Conservation (phyloP, 1,140 invertebrate species). For the Heliconius congener region DNA sequence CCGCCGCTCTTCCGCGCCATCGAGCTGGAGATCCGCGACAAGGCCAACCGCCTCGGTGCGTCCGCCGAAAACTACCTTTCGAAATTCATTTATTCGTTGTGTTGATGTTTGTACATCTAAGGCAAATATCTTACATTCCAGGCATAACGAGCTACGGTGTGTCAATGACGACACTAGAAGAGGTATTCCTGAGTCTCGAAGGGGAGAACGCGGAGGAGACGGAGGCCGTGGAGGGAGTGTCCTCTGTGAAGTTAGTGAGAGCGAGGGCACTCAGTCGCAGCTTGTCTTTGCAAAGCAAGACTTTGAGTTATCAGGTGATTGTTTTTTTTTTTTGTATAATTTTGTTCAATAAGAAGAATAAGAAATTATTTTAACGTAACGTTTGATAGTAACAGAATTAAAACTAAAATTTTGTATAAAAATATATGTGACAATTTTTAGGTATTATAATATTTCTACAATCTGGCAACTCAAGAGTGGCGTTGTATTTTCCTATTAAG, state of each 20-base stretch:
- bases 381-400: no score
- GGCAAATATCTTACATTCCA: constrained; percentile 31
- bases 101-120: no score
- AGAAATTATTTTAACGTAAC: no score
- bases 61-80: no score
- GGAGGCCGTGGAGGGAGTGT: constrained; percentile 86
- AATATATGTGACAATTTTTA: no score
- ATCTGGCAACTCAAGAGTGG: no score
- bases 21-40: constrained; percentile 87
- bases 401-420: no score
- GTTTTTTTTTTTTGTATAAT: not conserved
- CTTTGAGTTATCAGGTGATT: constrained; percentile 85
- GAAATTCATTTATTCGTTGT: no score
- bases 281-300: constrained; percentile 86
- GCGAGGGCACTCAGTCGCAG: constrained; percentile 86
- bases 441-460: no score
- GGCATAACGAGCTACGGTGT: constrained; percentile 94
- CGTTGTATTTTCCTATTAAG: no score
- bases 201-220: constrained; percentile 86
- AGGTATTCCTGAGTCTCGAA: constrained; percentile 90
- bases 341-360: no score
- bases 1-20: constrained; percentile 88
- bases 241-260: constrained; percentile 87
- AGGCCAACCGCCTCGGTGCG: constrained; percentile 81
- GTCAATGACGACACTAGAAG: constrained; percentile 96